phyloP scores from a whole-genome alignment of 2,113 vertebrate genomes.

The Lagopus muta region DNA sequence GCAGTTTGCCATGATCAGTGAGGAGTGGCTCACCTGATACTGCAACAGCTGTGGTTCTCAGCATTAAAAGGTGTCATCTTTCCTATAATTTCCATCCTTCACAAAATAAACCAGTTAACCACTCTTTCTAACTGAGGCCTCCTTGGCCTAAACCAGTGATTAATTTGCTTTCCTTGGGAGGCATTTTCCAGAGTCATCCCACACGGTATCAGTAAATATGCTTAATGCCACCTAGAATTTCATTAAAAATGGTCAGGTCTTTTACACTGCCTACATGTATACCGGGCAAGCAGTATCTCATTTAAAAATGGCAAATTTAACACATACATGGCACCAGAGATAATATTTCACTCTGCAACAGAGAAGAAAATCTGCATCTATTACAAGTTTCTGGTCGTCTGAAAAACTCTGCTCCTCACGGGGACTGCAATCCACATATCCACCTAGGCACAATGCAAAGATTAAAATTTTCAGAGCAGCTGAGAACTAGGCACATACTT shows the following conservation, averaged over 20 bases:
- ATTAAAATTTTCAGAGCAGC: background rate
- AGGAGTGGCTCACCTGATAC: accelerated
- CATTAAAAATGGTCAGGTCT: background rate
- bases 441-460: background rate
- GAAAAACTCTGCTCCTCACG: background rate
- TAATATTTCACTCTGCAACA: background rate
- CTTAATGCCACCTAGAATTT: background rate
- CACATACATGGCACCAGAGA: background rate
- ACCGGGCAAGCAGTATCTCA: background rate
- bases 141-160: background rate
- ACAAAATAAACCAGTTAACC: background rate
- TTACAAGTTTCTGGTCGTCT: background rate
- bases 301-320: background rate
- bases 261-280: background rate
- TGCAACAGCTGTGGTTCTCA: background rate
- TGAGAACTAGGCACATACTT: background rate
- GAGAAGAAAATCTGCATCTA: background rate
- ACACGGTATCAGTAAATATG: background rate
- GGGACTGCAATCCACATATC: background rate
- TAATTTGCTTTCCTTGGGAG: background rate
- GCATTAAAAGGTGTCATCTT: background rate
- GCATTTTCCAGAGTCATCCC: background rate
- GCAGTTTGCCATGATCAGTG: accelerated
- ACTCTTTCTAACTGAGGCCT: background rate
- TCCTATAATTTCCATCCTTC: background rate